Base-by-base conservation (phyloP, 2,113 vertebrate genomes). In the Jaculus jaculus region DNA sequence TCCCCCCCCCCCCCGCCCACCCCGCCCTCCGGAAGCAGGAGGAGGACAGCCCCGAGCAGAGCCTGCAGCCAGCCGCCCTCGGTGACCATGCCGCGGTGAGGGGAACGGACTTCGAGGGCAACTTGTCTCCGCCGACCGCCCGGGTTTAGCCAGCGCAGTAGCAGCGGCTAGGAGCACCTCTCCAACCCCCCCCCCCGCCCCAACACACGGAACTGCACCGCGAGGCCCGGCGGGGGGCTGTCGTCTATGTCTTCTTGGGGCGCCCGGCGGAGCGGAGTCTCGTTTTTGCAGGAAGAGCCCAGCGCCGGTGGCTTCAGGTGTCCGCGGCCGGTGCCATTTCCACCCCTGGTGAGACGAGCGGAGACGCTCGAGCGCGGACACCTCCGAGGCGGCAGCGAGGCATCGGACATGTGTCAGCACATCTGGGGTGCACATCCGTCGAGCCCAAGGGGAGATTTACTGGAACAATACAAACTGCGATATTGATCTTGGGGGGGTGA, bases 321-420 rank as follows among this genome's bases (percentile, higher is more conserved):
- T 96, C 95, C 96, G 94, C 63, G 4, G 47, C 94, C 90, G 37
- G 90, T 82, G 77, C 80, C 15, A 16, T 81, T 87, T 75, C 84
- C 80, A 32, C 91, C 51, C 3, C 83, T 63, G 83, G 51, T 77
- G 71, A 86, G 47, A 65, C 71, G 88, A 95, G 79, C 82, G 21
- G 91, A 93, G 89, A 97, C 97, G 82, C 92, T 93, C 96, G 94
- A 97, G 92, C 97, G 87, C 94, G 97, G 97, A 97, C 97, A 97
- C 98, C 86, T 92, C 95, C 96, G 80, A 95, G 97, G 96, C 95
- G 74, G 96, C 95, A 74, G 96, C 83, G 82, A 96, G 91, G 73
- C 96, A 34, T 98, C 95, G 99, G 99, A 98, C 98, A 99, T 99
- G 99, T 98, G 98, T 98, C 98, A 98, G 98, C 97, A 98, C 98